These are phyloP conservation scores for Lamprotornis superbus DNA, from an alignment of 2,113 vertebrate genomes.

Conservation along the genomic window DNA sequence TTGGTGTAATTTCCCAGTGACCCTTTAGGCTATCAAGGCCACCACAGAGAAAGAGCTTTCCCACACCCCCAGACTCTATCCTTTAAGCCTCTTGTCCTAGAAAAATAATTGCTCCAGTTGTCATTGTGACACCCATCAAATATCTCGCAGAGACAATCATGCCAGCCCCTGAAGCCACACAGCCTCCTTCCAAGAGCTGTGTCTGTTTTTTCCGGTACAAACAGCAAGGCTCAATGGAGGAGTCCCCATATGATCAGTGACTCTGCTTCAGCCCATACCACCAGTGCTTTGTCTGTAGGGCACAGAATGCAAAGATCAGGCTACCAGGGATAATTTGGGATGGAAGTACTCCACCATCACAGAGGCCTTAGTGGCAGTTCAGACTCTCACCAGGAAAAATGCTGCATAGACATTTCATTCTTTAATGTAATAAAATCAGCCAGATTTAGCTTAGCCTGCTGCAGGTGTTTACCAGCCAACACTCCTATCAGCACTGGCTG, in stretches of 20 bases:
- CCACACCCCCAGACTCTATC: not conserved
- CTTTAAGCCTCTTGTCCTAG: not conserved
- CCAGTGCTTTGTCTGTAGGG: not conserved
- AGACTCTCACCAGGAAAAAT: not conserved
- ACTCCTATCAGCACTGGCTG: not conserved
- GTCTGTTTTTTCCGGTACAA: not conserved
- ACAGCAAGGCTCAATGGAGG: not conserved
- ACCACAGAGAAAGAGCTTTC: not conserved
- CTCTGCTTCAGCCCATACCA: fast-evolving
- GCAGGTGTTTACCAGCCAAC: not conserved
- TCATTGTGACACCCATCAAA: not conserved
- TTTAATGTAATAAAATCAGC: not conserved
- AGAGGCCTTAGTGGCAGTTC: not conserved
- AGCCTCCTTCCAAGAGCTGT: not conserved
- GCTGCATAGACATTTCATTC: not conserved
- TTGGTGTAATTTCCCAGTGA: not conserved
- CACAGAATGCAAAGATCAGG: not conserved
- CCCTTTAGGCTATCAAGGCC: not conserved
- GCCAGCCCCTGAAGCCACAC: not conserved
- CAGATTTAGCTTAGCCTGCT: not conserved
- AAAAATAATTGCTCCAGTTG: not conserved
- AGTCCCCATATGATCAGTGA: fast-evolving
- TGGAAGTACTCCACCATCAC: not conserved
- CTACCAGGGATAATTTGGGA: not conserved
- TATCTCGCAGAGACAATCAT: not conserved